Percentiles rank a stretch among this genome's conserved stretches.
Evolutionary conservation across 2,888 invertebrate species (phyloP).

Genomic region (Syritta pipiens): DNA sequence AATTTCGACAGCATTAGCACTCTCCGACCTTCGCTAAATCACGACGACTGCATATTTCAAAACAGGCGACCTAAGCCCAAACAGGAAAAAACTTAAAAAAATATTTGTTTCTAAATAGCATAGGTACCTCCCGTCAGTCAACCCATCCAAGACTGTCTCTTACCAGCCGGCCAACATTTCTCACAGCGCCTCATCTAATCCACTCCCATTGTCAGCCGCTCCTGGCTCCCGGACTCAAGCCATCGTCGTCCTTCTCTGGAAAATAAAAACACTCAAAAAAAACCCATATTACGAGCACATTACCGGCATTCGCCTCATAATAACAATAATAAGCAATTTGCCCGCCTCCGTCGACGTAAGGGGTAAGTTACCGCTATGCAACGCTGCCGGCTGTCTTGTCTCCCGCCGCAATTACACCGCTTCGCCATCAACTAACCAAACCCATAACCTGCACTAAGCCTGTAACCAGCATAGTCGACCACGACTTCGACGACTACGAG

Average conservation of each 20-base stretch:
- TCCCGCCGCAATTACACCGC: slow-evolving; percentile 52
- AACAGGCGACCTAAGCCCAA: too few relatives aligned
- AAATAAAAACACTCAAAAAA: slow-evolving; percentile 5
- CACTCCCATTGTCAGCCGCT: too few relatives aligned
- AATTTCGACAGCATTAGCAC: too few relatives aligned
- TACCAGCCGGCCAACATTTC: too few relatives aligned
- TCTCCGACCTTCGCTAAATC: too few relatives aligned
- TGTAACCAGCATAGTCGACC: slow-evolving; percentile 14
- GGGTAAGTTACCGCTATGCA: slow-evolving; percentile 24
- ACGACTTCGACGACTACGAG: slow-evolving; percentile 5
- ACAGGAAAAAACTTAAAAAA: too few relatives aligned
- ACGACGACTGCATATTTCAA: too few relatives aligned
- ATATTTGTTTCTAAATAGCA: too few relatives aligned
- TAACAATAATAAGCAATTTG: slow-evolving; percentile 68
- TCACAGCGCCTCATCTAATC: too few relatives aligned
- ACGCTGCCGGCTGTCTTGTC: slow-evolving; percentile 56
- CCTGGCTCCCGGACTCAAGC: slow-evolving; percentile 1
- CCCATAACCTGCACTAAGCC: slow-evolving; percentile 55
- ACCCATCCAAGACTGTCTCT: too few relatives aligned
- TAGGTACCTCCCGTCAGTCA: too few relatives aligned
- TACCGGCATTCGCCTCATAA: slow-evolving; percentile 61
- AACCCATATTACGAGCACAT: slow-evolving; percentile 40
- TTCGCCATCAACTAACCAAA: slow-evolving; percentile 55
- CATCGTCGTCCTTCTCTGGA: too few relatives aligned
- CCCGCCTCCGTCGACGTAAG: slow-evolving; percentile 39